These are phyloP conservation scores for Orthosia cruda DNA, from an alignment of 2,888 invertebrate genomes.

Conservation along the genomic window DNA sequence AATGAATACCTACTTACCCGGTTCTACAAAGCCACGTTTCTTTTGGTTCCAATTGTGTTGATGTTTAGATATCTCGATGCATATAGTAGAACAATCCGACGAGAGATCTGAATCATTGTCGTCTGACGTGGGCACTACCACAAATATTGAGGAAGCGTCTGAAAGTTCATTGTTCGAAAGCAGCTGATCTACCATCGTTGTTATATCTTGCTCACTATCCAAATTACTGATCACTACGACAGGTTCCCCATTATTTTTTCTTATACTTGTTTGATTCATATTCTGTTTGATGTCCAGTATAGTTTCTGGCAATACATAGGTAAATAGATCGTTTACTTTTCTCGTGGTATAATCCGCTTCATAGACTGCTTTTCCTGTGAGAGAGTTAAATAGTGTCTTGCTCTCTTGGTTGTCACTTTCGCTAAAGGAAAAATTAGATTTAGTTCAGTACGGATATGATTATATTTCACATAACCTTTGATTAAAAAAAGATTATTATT, in stretches of 20 bases:
- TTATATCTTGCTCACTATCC: constrained; percentile 66
- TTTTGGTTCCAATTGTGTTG: constrained; percentile 4
- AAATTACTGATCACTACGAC: constrained; percentile 70
- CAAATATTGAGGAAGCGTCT: constrained; percentile 74
- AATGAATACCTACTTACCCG: constrained; percentile 32
- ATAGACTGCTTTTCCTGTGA: background rate
- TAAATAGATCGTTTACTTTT: constrained; percentile 39
- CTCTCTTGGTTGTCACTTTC: background rate
- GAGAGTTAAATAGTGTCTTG: background rate
- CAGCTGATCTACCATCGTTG: constrained; percentile 70
- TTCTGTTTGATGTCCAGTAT: background rate
- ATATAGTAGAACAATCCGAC: constrained; percentile 36
- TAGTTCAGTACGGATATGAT: too few species aligned
- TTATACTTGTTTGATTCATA: constrained; percentile 8
- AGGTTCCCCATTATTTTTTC: constrained; percentile 46
- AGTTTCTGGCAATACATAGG: constrained; percentile 62
- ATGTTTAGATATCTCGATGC: constrained; percentile 38
- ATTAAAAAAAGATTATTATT: too few species aligned
- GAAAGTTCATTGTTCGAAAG: constrained; percentile 63
- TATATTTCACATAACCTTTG: too few species aligned
- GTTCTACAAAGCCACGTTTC: background rate
- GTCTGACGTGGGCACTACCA: constrained; percentile 74
- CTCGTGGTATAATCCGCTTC: background rate
- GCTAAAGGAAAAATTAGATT: constrained; percentile 7
- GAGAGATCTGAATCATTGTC: constrained; percentile 62